Percentiles rank a stretch among this genome's conserved stretches.
Evolutionary conservation across 2,113 vertebrate species (phyloP).

Genomic region (Globicephala melas): DNA sequence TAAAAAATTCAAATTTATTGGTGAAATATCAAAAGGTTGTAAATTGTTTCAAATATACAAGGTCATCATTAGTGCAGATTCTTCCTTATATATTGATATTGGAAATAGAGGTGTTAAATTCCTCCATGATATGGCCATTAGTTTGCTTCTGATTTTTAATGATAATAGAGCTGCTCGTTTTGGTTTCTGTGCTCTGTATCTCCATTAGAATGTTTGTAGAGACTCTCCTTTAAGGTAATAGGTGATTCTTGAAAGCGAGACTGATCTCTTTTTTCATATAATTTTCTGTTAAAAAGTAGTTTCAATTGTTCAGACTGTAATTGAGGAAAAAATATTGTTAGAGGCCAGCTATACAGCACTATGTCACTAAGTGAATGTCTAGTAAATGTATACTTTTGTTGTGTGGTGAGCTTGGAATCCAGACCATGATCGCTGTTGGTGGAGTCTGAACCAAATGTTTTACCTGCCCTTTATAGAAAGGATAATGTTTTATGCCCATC

Average conservation of each 20-base stretch:
- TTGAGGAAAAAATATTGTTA: neutral
- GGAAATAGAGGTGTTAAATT: neutral
- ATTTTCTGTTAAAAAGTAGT: neutral
- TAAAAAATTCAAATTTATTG: neutral
- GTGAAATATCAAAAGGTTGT: neutral
- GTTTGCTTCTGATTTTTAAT: neutral
- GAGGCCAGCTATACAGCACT: neutral
- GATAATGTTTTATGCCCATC: neutral
- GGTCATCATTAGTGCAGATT: neutral
- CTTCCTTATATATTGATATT: neutral
- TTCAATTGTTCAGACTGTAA: neutral
- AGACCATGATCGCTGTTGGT: neutral
- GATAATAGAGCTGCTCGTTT: neutral
- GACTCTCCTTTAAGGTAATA: neutral
- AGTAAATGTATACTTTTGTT: neutral
- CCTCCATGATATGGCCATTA: neutral
- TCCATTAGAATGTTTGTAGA: neutral
- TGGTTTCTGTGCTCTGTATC: neutral
- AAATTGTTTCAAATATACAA: neutral
- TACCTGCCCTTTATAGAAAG: neutral
- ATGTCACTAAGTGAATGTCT: neutral
- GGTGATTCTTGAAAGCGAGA: slow-evolving; percentile 2
- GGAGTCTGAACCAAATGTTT: neutral
- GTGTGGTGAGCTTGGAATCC: neutral
- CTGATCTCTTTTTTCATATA: neutral